These are phyloP conservation scores for Apodemus agrarius DNA, from an alignment of 2,797 vertebrate genomes.

Conservation along the genomic window DNA sequence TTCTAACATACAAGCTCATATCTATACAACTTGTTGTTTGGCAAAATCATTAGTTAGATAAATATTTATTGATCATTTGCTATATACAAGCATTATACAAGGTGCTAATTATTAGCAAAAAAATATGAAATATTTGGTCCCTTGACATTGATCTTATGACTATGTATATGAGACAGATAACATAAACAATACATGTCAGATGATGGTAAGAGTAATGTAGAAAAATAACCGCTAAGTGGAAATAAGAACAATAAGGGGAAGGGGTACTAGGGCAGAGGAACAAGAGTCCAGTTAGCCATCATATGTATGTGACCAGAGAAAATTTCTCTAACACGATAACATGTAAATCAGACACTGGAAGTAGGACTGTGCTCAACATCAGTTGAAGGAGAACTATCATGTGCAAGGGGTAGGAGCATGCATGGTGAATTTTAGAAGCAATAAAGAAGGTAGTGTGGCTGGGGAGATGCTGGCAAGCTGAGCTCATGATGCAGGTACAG, in stretches of 20 bases:
- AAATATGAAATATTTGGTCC: not conserved
- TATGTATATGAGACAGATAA: not conserved
- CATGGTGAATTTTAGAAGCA: not conserved
- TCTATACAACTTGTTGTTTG: not conserved
- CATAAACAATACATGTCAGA: not conserved
- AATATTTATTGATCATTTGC: not conserved
- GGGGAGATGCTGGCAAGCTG: not conserved
- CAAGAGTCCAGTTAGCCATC: not conserved
- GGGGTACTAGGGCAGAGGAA: not conserved
- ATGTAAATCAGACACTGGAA: not conserved
- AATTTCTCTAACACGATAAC: not conserved
- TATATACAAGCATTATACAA: not conserved
- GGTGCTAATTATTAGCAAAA: not conserved
- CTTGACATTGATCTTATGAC: not conserved
- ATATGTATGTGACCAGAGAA: not conserved
- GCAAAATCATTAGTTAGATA: constrained; percentile 9
- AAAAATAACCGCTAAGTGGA: not conserved
- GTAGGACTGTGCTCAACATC: not conserved
- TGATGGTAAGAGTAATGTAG: not conserved
- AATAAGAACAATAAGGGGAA: not conserved
- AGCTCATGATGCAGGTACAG: not conserved
- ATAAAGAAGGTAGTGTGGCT: not conserved
- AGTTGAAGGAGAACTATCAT: not conserved
- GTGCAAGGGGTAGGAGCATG: not conserved
- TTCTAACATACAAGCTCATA: not conserved